A percentile compares a stretch with the other conserved stretches of the same genome.
These are phyloP conservation scores for Cyprinodon brontotheroides DNA, from an alignment of 2,113 vertebrate species.

Conservation along the genomic window DNA sequence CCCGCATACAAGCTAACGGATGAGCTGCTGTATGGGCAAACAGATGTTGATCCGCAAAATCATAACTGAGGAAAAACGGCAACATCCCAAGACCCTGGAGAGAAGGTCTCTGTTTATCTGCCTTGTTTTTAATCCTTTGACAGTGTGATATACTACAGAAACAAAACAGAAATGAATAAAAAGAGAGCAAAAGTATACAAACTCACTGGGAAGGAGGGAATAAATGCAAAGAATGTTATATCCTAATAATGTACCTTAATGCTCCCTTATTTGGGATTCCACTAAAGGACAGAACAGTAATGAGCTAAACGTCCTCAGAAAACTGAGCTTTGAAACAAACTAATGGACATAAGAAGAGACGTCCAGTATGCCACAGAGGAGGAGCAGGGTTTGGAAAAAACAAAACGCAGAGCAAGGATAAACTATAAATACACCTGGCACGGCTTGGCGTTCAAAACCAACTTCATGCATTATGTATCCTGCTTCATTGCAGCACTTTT, in stretches of 20 bases:
- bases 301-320: constrained; percentile 45
- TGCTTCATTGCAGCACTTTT: constrained; percentile 60
- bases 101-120: constrained; percentile 5
- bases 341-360: constrained; percentile 16
- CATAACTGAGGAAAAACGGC: constrained; percentile 12
- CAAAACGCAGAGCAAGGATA: constrained; percentile 16
- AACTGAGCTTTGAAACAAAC: constrained; percentile 12
- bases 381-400: background rate
- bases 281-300: constrained; percentile 38
- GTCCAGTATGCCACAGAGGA: constrained; percentile 16
- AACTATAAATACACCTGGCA: constrained; percentile 52
- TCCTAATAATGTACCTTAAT: constrained; percentile 8
- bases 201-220: constrained; percentile 19
- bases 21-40: constrained; percentile 26
- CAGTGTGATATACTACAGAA: background rate
- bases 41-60: constrained; percentile 45
- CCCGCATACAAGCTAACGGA: constrained; percentile 40
- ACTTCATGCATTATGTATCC: constrained; percentile 67
- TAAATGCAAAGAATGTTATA: constrained; percentile 16
- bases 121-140: constrained; percentile 11
- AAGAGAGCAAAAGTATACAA: constrained; percentile 19
- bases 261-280: constrained; percentile 8
- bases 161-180: constrained; percentile 14
- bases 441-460: constrained; percentile 37
- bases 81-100: constrained; percentile 23